phyloP scores from a whole-genome alignment of 2,797 vertebrate species.

The Danionella dracula region DNA sequence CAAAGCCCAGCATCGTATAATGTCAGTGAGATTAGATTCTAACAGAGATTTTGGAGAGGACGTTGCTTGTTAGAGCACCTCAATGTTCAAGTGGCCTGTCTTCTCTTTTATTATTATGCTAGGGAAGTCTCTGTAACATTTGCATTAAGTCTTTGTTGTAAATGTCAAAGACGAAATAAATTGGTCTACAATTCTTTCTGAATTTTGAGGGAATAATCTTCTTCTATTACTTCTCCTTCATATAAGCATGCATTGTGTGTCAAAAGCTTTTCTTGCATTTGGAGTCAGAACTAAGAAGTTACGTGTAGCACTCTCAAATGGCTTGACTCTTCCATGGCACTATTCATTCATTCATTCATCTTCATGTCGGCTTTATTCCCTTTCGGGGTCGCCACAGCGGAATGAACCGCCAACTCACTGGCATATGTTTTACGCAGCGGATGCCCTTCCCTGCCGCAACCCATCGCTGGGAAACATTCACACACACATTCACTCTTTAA shows the following conservation, averaged over 20 bases:
- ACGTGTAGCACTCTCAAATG: neutral
- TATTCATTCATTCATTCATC: no score
- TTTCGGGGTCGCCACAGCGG: no score
- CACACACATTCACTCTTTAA: no score
- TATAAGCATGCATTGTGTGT: neutral
- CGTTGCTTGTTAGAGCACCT: conserved; percentile 1
- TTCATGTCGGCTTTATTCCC: no score
- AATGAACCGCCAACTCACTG: no score
- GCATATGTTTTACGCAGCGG: no score
- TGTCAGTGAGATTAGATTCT: conserved; percentile 12
- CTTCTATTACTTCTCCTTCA: neutral
- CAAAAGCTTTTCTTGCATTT: neutral
- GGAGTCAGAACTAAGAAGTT: neutral
- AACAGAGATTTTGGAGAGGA: neutral
- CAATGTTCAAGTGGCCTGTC: neutral
- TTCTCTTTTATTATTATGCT: conserved; percentile 3
- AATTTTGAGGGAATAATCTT: neutral
- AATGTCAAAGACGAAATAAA: conserved; percentile 31
- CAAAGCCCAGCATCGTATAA: neutral
- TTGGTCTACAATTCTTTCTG: conserved; percentile 6
- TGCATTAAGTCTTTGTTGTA: conserved; percentile 16
- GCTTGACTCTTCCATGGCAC: neutral
- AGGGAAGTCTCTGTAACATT: conserved; percentile 6
- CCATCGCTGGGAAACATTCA: no score
- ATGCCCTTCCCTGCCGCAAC: no score